phyloP scores from a whole-genome alignment of 2,888 invertebrate genomes.

The Stenurella melanura region DNA sequence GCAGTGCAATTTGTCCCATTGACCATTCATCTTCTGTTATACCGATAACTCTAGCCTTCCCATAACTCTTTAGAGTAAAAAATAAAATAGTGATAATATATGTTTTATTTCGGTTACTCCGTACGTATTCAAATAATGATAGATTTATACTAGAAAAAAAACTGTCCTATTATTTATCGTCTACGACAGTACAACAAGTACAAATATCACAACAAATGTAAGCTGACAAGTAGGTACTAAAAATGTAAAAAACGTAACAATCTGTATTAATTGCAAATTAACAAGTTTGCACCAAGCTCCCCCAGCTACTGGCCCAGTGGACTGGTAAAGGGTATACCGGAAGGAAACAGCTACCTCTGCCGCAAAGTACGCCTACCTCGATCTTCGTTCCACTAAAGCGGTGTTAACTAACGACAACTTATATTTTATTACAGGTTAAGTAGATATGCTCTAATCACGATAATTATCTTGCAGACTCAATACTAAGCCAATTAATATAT shows the following conservation, averaged over 20 bases:
- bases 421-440: conserved; percentile 47
- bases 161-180: too few relatives aligned
- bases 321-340: conserved; percentile 44
- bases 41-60: too few relatives aligned
- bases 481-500: conserved; percentile 41
- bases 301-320: conserved; percentile 30
- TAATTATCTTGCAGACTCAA: conserved; percentile 40
- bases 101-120: too few relatives aligned
- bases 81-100: too few relatives aligned
- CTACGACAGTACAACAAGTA: too few relatives aligned
- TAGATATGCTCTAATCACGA: conserved; percentile 44
- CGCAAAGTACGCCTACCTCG: conserved; percentile 43
- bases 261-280: not conserved
- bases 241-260: too few relatives aligned
- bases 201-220: too few relatives aligned
- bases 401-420: conserved; percentile 45
- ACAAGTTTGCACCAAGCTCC: conserved; percentile 18
- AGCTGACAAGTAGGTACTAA: not conserved
- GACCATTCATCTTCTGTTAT: too few relatives aligned
- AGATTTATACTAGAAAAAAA: too few relatives aligned
- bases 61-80: too few relatives aligned
- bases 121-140: too few relatives aligned
- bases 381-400: conserved; percentile 37
- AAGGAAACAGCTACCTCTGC: conserved; percentile 45
- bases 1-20: too few relatives aligned